phyloP scores from a whole-genome alignment of 2,113 vertebrate species.

The Nyctereutes procyonoides region DNA sequence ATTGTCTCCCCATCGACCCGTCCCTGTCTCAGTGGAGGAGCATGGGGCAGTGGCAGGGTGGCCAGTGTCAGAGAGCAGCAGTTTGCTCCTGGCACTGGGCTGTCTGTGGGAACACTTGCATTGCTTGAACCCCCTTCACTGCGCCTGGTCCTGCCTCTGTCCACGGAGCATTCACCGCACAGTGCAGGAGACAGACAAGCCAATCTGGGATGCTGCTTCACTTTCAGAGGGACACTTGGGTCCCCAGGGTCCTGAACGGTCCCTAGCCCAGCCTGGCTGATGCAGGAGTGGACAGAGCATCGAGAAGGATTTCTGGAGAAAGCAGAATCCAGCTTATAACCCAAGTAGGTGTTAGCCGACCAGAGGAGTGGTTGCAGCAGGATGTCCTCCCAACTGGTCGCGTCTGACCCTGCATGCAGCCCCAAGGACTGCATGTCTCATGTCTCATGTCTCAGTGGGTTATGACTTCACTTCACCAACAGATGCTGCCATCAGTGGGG shows the following conservation, averaged over 20 bases:
- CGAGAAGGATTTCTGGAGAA: not conserved
- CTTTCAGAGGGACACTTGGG: not conserved
- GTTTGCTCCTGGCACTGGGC: not conserved
- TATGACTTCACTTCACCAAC: not conserved
- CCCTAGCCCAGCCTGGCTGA: not conserved
- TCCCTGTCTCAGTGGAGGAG: fast-evolving
- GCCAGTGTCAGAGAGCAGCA: not conserved
- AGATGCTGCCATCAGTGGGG: not conserved
- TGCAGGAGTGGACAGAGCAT: fast-evolving
- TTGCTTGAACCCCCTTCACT: not conserved
- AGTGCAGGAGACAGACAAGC: too few species aligned
- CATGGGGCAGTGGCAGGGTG: not conserved
- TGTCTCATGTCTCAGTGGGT: not conserved
- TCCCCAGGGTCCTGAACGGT: not conserved
- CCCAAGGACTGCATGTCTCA: not conserved
- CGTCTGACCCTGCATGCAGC: not conserved
- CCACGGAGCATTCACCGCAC: too few species aligned
- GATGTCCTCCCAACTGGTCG: too few species aligned
- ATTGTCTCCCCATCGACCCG: fast-evolving
- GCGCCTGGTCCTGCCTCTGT: not conserved
- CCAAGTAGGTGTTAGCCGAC: not conserved
- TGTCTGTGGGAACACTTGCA: not conserved
- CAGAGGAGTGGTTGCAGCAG: too few species aligned
- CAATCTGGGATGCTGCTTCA: not conserved
- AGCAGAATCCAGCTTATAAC: too few species aligned